Evolutionary conservation across 2,113 vertebrate species (phyloP), one percentile per base, ranked within the genome.

Genomic region (Cheilinus undulatus): DNA sequence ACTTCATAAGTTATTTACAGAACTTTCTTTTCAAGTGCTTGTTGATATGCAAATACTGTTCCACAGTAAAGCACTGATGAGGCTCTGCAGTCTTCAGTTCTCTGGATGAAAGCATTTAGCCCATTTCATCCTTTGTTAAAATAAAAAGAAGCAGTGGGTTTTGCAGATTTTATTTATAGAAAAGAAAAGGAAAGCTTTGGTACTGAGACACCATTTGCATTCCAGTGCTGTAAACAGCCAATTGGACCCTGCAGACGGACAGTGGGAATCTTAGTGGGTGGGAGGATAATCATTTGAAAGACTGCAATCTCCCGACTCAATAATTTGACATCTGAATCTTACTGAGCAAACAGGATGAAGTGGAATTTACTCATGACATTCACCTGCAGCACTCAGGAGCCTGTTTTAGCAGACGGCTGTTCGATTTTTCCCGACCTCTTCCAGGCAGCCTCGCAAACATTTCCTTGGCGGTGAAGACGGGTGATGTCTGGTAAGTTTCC

Each of bases 391-490:
- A 22, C 48, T 40, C 30, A 7, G 46, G 62, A 56, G 80, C 57
- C 48, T 83, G 75, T 83, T 82, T 60, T 52, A 86, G 74, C 65
- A 73, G 75, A 69, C 54, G 24, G 36, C 69, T 66, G 79, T 54
- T 88, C 69, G 49, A 84, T 83, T 79, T 80, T 61, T 82, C 48
- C 22, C 58, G 86, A 88, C 84, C 88, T 88, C 78, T 60, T 73
- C 60, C 63, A 61, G 59, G 46, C 54, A 56, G 58, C 50, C 28
- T 54, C 30, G 61, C 72, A 86, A 86, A 84, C 58, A 69, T 71
- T 86, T 77, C 60, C 32, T 64, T 61, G 63, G 43, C 0, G 15
- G 23, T 28, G 36, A 73, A 73, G 42, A 45, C 57, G 78, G 62
- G 50, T 32, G 58, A 76, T 69, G 69, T 77, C 75, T 78, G 58